Percentiles rank a stretch among this genome's conserved stretches.
These are phyloP conservation scores for Mesorhabditis belari DNA, from an alignment of 2,888 invertebrate species.

Conservation along the genomic window DNA sequence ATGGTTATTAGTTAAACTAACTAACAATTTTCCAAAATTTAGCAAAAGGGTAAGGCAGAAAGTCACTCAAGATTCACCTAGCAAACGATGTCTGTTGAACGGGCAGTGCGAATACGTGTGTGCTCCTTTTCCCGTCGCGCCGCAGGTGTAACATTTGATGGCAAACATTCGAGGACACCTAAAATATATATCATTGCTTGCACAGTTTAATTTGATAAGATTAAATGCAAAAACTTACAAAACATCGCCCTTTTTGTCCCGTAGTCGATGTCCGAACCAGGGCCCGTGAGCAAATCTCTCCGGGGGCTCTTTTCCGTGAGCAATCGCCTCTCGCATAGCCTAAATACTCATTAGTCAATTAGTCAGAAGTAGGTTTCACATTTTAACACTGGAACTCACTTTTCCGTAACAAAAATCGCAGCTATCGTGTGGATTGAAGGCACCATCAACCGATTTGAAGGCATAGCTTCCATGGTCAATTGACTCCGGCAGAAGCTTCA, in stretches of 20 bases:
- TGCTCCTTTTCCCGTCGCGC: conserved; percentile 30
- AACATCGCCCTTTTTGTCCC: not conserved
- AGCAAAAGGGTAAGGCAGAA: too few relatives aligned
- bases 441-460: too few relatives aligned
- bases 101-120: conserved; percentile 39
- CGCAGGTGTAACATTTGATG: conserved; percentile 32
- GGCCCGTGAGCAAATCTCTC: not conserved
- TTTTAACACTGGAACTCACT: too few relatives aligned
- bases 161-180: conserved; percentile 30
- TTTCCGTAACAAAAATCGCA: not conserved
- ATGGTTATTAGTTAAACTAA: too few relatives aligned
- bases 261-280: not conserved
- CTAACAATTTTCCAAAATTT: too few relatives aligned
- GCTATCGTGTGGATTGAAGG: not conserved
- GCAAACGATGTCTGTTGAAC: too few relatives aligned
- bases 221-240: not conserved
- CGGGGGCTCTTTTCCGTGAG: not conserved
- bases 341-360: not conserved
- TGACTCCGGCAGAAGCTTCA: too few relatives aligned
- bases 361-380: too few relatives aligned
- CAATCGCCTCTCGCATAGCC: not conserved
- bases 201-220: too few relatives aligned
- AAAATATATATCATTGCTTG: too few relatives aligned
- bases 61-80: too few relatives aligned
- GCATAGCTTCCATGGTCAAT: too few relatives aligned